Evolutionary conservation across 2,113 vertebrate genomes (phyloP), one percentile per base, ranked within the genome.

Genomic region (Pedionomus torquatus): DNA sequence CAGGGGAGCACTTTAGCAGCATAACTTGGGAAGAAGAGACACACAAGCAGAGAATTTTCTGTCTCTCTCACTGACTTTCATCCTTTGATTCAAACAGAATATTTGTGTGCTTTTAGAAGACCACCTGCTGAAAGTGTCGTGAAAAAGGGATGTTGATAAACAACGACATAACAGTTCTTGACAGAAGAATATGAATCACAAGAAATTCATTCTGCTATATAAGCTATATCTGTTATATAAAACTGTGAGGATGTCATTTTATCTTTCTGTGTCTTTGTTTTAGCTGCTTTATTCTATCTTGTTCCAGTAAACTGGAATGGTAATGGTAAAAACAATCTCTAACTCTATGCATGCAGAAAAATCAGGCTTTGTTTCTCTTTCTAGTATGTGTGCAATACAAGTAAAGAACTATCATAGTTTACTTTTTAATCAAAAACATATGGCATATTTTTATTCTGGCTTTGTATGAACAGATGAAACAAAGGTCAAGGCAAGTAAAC

Each of bases 21-120:
- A 39, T 10, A 60, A 58, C 30, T 68, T 75, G 33, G 37, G 82
- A 72, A 91, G 65, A 85, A 60, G 46, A 75, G 14, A 79, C 33
- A 43, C 11, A 63, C 33, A 86, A 81, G 31, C 35, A 72, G 68
- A 89, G 69, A 94, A 60, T 96, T 72, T 93, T 93, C 52, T 13
- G 3, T 55, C 39, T 66, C 83, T 80, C 65, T 75, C 65, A 71
- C 16, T 4, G 17, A 57, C 78, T 95, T 96, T 85, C 54, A 87
- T 68, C 74, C 60, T 89, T 89, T 65, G 69, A 93, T 74, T 93
- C 91, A 87, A 94, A 91, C 39, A 84, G 89, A 96, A 30, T 91
- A 85, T 76, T 89, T 77, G 44, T 52, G 70, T 85, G 63, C 75
- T 95, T 84, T 95, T 94, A 89, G 85, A 96, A 85, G 70, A 83